These are phyloP conservation scores for Strigamia maritima DNA, from an alignment of 2,888 invertebrate genomes.

Conservation along the genomic window DNA sequence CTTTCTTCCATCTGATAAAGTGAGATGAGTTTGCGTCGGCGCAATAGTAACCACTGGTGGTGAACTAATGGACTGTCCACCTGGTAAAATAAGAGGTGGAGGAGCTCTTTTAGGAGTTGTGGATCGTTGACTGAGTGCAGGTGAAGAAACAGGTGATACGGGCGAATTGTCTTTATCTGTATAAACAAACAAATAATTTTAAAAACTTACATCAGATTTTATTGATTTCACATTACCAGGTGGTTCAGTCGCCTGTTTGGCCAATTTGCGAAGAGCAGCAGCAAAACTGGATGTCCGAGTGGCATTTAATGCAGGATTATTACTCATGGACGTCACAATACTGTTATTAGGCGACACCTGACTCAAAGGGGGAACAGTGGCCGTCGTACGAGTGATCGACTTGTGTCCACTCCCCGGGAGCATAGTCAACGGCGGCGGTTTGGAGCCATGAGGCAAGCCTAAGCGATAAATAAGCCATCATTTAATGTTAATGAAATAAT, in stretches of 20 bases:
- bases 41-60: conserved; percentile 53
- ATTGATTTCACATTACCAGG: conserved; percentile 39
- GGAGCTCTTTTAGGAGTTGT: conserved; percentile 49
- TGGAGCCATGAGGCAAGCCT: conserved; percentile 48
- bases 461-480: conserved; percentile 37
- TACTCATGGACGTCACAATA: conserved; percentile 38
- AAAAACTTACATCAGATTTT: background rate
- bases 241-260: conserved; percentile 72
- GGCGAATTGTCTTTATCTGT: conserved; percentile 45
- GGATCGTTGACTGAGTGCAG: conserved; percentile 46
- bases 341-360: conserved; percentile 48
- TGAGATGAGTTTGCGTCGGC: conserved; percentile 49
- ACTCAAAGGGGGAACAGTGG: conserved; percentile 53
- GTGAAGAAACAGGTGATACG: conserved; percentile 44
- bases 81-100: conserved; percentile 47
- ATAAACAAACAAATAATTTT: background rate
- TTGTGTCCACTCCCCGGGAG: conserved; percentile 43
- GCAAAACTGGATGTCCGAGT: conserved; percentile 68
- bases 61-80: conserved; percentile 48
- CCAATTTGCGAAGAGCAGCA: conserved; percentile 82
- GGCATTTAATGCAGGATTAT: conserved; percentile 49
- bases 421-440: conserved; percentile 50
- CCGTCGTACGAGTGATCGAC: conserved; percentile 47
- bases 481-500: background rate
- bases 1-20: conserved; percentile 46